Conservation (phyloP, 2,888 invertebrate species). For the Argyra leucocephala region DNA sequence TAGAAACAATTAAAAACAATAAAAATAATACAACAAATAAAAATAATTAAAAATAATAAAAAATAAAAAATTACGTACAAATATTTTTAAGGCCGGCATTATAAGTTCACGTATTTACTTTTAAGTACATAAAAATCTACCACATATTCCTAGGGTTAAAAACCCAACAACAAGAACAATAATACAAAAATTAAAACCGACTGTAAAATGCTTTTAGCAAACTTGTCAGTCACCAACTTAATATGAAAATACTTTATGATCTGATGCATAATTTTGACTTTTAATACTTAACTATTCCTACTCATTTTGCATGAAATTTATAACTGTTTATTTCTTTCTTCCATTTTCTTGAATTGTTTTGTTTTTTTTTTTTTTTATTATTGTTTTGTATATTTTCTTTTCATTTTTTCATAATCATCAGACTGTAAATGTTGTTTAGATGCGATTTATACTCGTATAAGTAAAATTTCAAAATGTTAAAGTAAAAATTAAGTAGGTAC, state of each 20-base stretch:
- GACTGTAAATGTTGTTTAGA: slow-evolving; percentile 4
- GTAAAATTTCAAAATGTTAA: not conserved
- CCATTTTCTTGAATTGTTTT: not conserved
- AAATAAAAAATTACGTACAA: too few species aligned
- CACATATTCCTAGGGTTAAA: too few species aligned
- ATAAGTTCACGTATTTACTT: too few species aligned
- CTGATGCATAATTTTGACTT: not conserved
- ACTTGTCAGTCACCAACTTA: slow-evolving; percentile 1
- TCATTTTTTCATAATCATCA: not conserved
- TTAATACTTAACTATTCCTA: not conserved
- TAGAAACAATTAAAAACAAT: too few species aligned
- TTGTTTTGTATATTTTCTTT: not conserved
- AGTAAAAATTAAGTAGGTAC: not conserved
- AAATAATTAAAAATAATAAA: too few species aligned
- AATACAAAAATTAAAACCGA: not conserved
- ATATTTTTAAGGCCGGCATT: too few species aligned
- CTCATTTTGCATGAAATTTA: not conserved
- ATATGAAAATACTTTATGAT: not conserved
- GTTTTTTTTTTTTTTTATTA: not conserved
- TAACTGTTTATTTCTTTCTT: not conserved
- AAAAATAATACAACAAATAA: too few species aligned
- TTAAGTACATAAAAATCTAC: too few species aligned
- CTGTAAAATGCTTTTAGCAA: not conserved
- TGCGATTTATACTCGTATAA: not conserved
- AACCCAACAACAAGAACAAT: not conserved